Evolutionary conservation across 2,888 invertebrate genomes (phyloP).

Genomic region (Opisthograptis luteolata): DNA sequence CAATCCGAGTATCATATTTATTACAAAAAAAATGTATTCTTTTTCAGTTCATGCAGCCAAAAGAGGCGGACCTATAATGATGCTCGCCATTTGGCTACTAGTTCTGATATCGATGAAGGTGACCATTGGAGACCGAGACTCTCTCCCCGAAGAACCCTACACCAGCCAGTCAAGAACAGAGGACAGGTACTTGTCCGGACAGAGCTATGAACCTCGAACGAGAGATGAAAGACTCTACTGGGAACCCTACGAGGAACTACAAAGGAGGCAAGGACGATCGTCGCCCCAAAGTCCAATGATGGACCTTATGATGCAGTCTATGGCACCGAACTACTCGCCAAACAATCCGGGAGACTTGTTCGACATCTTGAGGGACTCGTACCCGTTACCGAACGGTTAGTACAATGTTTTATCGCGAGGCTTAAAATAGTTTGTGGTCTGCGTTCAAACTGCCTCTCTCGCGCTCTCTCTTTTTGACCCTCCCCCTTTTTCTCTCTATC

Average conservation of each 20-base stretch:
- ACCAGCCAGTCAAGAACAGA: not conserved
- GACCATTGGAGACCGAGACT: not conserved
- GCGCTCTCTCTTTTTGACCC: no score
- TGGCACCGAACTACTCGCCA: slow-evolving; percentile 47
- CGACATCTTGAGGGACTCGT: slow-evolving; percentile 53
- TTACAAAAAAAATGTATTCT: not conserved
- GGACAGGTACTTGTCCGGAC: not conserved
- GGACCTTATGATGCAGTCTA: slow-evolving; percentile 47
- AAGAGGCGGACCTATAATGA: not conserved
- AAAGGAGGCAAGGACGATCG: slow-evolving; percentile 30
- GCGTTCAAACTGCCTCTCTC: no score
- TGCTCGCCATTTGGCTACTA: slow-evolving; percentile 1
- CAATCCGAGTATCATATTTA: no score
- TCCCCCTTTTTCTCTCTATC: no score
- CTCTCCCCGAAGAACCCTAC: not conserved
- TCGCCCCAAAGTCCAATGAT: slow-evolving; percentile 47
- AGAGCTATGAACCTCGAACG: not conserved
- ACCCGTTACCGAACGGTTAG: slow-evolving; percentile 56
- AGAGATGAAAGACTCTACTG: not conserved
- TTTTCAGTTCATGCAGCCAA: not conserved
- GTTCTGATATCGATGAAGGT: not conserved
- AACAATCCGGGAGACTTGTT: slow-evolving; percentile 48
- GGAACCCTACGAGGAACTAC: slow-evolving; percentile 1
- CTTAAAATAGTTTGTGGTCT: no score
- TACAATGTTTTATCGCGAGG: not conserved